Conservation (phyloP, 2,797 vertebrate species). For the Holocentrus rufus region DNA sequence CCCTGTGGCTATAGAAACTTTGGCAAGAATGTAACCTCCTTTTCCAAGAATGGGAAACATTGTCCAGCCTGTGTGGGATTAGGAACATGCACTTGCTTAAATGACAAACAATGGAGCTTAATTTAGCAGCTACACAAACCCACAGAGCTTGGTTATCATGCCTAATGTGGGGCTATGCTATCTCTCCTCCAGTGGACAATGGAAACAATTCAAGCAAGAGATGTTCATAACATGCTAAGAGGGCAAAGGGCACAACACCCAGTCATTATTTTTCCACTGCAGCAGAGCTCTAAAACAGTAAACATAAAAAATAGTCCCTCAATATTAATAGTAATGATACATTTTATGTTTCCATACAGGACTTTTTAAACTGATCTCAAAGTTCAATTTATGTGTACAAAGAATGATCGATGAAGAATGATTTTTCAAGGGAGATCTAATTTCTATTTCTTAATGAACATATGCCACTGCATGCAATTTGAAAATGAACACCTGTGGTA, state of each 20-base stretch:
- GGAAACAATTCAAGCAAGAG: not conserved
- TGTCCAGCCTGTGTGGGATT: slow-evolving; percentile 63
- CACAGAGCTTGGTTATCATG: slow-evolving; percentile 41
- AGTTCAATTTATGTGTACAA: too few species aligned
- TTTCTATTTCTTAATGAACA: too few species aligned
- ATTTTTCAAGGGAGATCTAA: too few species aligned
- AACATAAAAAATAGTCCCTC: too few species aligned
- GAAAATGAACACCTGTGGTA: too few species aligned
- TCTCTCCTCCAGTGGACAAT: slow-evolving; percentile 29
- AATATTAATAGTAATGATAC: too few species aligned
- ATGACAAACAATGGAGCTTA: slow-evolving; percentile 69
- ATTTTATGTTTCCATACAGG: too few species aligned
- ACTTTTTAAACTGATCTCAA: too few species aligned
- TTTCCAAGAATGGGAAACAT: slow-evolving; percentile 71
- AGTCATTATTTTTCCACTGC: slow-evolving; percentile 3
- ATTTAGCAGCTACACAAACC: slow-evolving; percentile 68
- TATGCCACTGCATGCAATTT: too few species aligned
- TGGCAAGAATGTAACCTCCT: slow-evolving; percentile 75
- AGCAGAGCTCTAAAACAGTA: not conserved
- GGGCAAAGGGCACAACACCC: not conserved
- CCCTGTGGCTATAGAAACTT: slow-evolving; percentile 73
- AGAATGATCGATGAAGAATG: too few species aligned
- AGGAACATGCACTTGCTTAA: slow-evolving; percentile 77
- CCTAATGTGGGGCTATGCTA: slow-evolving; percentile 32
- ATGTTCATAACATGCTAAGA: not conserved